A percentile compares a stretch with the other conserved stretches of the same genome.
These are phyloP conservation scores for Ridgeia piscesae DNA, from an alignment of 1,140 invertebrate species.

Conservation along the genomic window DNA sequence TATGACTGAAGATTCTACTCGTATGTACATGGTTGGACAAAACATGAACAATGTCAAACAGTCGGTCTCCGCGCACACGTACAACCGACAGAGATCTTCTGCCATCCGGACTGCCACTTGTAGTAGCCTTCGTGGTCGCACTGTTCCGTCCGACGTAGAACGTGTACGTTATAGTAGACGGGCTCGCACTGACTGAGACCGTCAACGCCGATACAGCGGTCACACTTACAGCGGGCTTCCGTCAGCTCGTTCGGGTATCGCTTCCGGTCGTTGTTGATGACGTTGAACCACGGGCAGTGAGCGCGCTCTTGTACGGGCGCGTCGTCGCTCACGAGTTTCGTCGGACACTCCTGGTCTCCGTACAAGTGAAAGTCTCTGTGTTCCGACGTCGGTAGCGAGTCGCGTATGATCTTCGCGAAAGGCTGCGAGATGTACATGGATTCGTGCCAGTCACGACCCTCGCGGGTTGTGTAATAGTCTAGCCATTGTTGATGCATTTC, in stretches of 20 bases:
- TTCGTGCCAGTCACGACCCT: background rate
- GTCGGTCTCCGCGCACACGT: background rate
- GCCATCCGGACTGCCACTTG: background rate
- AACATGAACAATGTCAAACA: background rate
- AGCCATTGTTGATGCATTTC: background rate
- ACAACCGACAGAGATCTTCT: conserved; percentile 10
- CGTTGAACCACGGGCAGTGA: conserved; percentile 14
- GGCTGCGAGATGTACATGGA: background rate
- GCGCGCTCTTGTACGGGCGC: background rate
- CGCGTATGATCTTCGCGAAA: background rate
- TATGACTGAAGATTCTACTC: too few species aligned
- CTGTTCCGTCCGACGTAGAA: background rate
- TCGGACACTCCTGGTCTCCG: conserved; percentile 20
- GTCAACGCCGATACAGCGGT: background rate
- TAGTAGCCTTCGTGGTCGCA: background rate
- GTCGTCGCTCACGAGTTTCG: background rate
- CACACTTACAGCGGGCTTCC: conserved; percentile 15
- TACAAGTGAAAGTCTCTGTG: background rate
- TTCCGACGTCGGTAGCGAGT: background rate
- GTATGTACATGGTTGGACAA: background rate
- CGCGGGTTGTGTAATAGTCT: background rate
- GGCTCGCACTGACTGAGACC: background rate
- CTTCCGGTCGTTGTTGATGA: background rate
- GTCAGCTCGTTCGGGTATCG: conserved; percentile 4
- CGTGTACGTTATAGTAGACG: conserved; percentile 22